A percentile compares a stretch with the other conserved stretches of the same genome.
Conservation (phyloP, 1,140 invertebrate genomes). For the Zeugodacus cucurbitae region DNA sequence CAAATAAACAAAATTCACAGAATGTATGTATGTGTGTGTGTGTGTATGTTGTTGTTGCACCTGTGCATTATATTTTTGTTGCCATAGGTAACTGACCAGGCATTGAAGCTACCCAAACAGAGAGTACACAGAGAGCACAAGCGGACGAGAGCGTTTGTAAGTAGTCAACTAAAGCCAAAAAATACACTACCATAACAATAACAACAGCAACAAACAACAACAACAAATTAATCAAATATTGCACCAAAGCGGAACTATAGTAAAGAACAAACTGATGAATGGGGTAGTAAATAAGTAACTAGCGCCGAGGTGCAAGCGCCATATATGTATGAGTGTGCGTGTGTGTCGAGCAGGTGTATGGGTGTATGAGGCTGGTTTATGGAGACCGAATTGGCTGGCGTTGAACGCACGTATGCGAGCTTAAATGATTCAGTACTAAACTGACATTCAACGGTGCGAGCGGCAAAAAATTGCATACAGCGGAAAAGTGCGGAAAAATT, state of each 20-base stretch:
- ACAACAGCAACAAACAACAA: constrained; percentile 39
- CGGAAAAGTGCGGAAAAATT: constrained; percentile 21
- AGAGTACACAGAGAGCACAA: constrained; percentile 47
- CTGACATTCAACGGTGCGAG: constrained; percentile 5
- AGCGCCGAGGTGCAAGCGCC: background rate
- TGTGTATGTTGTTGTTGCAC: background rate
- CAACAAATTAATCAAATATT: constrained; percentile 46
- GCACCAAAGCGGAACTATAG: constrained; percentile 6
- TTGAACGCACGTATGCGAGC: background rate
- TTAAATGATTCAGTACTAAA: constrained; percentile 33
- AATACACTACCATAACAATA: constrained; percentile 13
- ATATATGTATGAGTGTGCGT: background rate
- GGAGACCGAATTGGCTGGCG: background rate
- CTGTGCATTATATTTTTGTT: constrained; percentile 52
- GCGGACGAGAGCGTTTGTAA: background rate
- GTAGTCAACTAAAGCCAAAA: constrained; percentile 23
- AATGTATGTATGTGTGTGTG: background rate
- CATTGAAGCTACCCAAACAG: constrained; percentile 61
- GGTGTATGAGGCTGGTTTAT: background rate
- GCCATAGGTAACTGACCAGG: constrained; percentile 65
- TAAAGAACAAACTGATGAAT: constrained; percentile 22
- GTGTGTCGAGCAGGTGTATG: background rate
- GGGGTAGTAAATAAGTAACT: background rate
- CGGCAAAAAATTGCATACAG: constrained; percentile 1
- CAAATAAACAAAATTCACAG: no score